Conservation (phyloP, 2,888 invertebrate genomes). For the Ypsolopha sequella region DNA sequence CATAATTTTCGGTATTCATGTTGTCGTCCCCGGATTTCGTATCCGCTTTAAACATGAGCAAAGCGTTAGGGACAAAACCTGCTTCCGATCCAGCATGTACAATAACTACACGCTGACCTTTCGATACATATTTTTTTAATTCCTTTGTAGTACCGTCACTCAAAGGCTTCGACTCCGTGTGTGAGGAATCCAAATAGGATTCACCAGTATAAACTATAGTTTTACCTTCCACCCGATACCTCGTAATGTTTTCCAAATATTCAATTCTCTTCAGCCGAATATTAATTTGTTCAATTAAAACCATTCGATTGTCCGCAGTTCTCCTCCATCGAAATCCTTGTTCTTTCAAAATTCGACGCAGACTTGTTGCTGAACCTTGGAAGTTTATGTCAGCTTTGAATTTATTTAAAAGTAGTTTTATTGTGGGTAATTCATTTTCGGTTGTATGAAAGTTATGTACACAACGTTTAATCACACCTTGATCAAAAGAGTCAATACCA, state of each 20-base stretch:
- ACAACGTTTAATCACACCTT: neutral
- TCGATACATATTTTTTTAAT: conserved; percentile 8
- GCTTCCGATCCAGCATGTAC: conserved; percentile 15
- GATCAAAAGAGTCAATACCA: no score
- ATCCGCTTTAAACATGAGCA: conserved; percentile 12
- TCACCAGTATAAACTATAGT: neutral
- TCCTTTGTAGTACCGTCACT: neutral
- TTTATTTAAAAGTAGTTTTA: no score
- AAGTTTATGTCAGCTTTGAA: no score
- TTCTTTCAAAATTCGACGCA: conserved; percentile 1
- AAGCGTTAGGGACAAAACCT: conserved; percentile 12
- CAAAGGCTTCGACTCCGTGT: neutral
- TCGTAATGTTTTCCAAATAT: neutral
- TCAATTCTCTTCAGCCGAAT: neutral
- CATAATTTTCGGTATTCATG: conserved; percentile 15
- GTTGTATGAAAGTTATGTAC: neutral
- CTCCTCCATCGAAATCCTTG: conserved; percentile 2
- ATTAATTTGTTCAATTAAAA: neutral
- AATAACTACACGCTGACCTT: conserved; percentile 10
- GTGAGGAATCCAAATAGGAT: conserved; percentile 5
- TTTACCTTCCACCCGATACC: neutral
- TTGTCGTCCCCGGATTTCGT: conserved; percentile 11
- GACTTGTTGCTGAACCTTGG: no score
- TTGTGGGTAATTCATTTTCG: neutral
- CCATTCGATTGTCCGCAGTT: conserved; percentile 5